These are phyloP conservation scores for Calephelis virginiensis DNA, from an alignment of 1,140 invertebrate genomes.

Conservation along the genomic window DNA sequence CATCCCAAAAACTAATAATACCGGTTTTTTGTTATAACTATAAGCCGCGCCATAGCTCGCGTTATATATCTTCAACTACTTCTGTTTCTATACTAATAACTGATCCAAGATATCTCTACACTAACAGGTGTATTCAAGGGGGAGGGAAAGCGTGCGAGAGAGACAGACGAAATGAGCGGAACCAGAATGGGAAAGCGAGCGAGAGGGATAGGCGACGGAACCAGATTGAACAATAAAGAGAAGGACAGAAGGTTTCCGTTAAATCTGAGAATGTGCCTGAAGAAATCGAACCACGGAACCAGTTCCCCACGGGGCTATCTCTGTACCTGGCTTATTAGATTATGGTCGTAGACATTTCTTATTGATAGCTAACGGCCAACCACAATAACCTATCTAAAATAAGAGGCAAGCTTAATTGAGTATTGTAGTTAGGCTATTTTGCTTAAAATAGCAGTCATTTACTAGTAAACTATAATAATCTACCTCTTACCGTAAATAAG, in stretches of 20 bases:
- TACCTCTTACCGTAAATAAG: too few relatives aligned
- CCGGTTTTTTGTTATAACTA: too few relatives aligned
- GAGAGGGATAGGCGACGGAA: slow-evolving; percentile 11
- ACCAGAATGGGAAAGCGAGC: slow-evolving; percentile 31
- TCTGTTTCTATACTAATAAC: neutral
- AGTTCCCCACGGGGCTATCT: slow-evolving; percentile 4
- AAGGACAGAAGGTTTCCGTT: slow-evolving; percentile 52
- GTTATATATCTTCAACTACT: neutral
- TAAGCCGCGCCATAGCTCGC: neutral
- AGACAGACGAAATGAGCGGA: slow-evolving; percentile 45
- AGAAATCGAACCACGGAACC: slow-evolving; percentile 52
- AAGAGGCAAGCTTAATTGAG: too few relatives aligned
- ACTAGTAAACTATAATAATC: too few relatives aligned
- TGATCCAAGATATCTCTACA: neutral
- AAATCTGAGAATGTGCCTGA: slow-evolving; percentile 50
- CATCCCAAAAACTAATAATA: too few relatives aligned
- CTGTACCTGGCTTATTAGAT: neutral
- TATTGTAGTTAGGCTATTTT: too few relatives aligned
- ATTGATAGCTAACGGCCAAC: neutral
- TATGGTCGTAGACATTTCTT: neutral
- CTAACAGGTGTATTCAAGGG: slow-evolving; percentile 52
- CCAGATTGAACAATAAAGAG: slow-evolving; percentile 36
- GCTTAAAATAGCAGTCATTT: too few relatives aligned
- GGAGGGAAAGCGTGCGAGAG: slow-evolving; percentile 44
- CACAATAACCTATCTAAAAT: neutral